Evolutionary conservation across 23 tunicate genomes (phyloP).

Genomic region (Ciona savignyi): DNA sequence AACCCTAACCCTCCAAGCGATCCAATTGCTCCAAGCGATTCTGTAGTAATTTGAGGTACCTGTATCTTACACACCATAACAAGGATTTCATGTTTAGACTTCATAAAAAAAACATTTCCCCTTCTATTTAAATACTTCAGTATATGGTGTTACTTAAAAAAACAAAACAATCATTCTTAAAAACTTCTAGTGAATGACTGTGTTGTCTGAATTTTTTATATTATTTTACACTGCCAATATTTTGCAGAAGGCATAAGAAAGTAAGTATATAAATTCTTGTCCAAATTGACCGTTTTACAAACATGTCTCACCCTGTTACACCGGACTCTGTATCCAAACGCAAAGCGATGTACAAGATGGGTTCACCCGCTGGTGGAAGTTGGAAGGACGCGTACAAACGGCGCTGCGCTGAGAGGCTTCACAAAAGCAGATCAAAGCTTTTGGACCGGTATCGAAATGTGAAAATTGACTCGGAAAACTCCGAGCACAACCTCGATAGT

Average conservation of each 20-base stretch:
- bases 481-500: background rate
- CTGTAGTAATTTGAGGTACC: no score
- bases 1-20: no score
- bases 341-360: slow-evolving; percentile 40
- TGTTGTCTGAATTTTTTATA: background rate
- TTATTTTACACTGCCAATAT: no score
- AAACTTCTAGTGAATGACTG: background rate
- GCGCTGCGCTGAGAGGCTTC: slow-evolving; percentile 45
- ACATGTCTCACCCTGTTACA: background rate
- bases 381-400: slow-evolving; percentile 65
- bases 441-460: slow-evolving; percentile 38
- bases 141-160: no score
- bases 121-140: no score
- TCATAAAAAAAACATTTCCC: no score
- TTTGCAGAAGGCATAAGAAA: background rate
- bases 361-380: slow-evolving; percentile 17
- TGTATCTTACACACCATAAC: no score
- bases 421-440: slow-evolving; percentile 43
- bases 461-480: background rate
- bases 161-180: background rate
- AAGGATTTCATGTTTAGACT: no score
- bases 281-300: background rate
- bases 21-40: no score
- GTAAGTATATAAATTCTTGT: no score
- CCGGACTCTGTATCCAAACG: slow-evolving; percentile 30